Evolutionary conservation across 2,888 invertebrate genomes (phyloP), one percentile per base, ranked within the genome.

Genomic region (Selenia dentaria): DNA sequence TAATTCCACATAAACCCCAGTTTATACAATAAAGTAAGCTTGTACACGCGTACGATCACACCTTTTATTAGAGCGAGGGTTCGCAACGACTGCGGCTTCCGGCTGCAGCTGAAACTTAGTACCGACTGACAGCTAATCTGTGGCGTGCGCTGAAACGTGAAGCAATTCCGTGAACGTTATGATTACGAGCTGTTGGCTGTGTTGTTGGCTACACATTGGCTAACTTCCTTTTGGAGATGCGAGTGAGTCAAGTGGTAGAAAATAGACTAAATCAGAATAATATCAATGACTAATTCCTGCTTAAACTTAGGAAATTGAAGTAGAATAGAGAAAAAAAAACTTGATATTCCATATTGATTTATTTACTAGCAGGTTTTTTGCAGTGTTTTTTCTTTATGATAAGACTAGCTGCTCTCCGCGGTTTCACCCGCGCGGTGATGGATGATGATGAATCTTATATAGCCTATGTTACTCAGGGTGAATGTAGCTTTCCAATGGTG

Each of bases 141-240:
- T 22, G 22, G 22, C 8, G 6, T 8, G 8, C 22, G 22, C 24
- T 16, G 26, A 31, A 37, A 18, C 34, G 18, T 12, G 38, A 24
- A 12, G 24, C 28, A 24, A 29, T 39, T 38, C 24, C 42, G 9
- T 31, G 20, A 22, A 36, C 10, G 27, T 34, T 34, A 34, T 32
- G 34, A 22, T 34, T 34, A 34, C 34, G 34, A 31, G 29, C 27
- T 26, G 42, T n/a, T 10, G 9, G 25, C 14, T 18, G n/a, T n/a
- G n/a, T n/a, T n/a, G n/a, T n/a, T n/a, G n/a, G 12, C 12, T 13
- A 9, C 14, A 10, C 3, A 24, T 37, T 44, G 22, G 24, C 38
- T 33, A 38, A 33, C 24, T 44, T 44, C 44, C 44, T 38, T 24
- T 14, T n/a, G 3, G 16, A 34, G 22, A 37, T 22, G 27, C 32